Evolutionary conservation across 2,888 invertebrate species (phyloP), one percentile per base, ranked within the genome.

Genomic region (Hydraecia micacea): DNA sequence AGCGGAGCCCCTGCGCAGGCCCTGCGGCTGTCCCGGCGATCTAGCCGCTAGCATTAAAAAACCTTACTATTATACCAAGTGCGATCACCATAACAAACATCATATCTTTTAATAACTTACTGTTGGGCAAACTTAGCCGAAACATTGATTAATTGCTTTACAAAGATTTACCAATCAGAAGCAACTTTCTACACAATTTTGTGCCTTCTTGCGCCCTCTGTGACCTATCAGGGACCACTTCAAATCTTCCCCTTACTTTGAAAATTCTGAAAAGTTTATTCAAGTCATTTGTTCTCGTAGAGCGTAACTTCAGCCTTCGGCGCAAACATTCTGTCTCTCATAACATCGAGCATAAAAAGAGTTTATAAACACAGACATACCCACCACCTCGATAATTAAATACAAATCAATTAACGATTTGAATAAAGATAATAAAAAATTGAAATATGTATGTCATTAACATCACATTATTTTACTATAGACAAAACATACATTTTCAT

Each of bases 61-160:
- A 86, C 93, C 93, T 28, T 93, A 93, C 79, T 94, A 92, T 81
- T 92, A 90, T 77, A 81, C 79, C 28, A 91, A 91, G 72, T 91
- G 91, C 66, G 76, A 87, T 2, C 88, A 91, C 75, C 13, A 80
- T 18, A 15, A 25, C 42, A 90, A 90, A 82, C 87, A 90, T 62
- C 88, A 90, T 58, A 90, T 87, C 46, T 90, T 88, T 82, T 91
- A 86, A 80, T 55, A 66, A 21, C 36, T 46, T 13, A 65, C 32
- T 69, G 9, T 15, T 60, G 28, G 28, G 13, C 11, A 11, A 52
- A 55, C 6, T 67, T 46, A 32, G 15, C n/a, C 13, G 46, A 69
- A 52, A 15, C 21, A 18, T 62, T 32, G 2, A 49, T 52, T 0
- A 32, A 28, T n/a, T 74, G 42, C 25, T 69, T 74, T 32, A 32